A percentile compares a stretch with the other conserved stretches of the same genome.
Evolutionary conservation across 1,140 invertebrate species (phyloP).

Genomic region (Neodiprion lecontei): DNA sequence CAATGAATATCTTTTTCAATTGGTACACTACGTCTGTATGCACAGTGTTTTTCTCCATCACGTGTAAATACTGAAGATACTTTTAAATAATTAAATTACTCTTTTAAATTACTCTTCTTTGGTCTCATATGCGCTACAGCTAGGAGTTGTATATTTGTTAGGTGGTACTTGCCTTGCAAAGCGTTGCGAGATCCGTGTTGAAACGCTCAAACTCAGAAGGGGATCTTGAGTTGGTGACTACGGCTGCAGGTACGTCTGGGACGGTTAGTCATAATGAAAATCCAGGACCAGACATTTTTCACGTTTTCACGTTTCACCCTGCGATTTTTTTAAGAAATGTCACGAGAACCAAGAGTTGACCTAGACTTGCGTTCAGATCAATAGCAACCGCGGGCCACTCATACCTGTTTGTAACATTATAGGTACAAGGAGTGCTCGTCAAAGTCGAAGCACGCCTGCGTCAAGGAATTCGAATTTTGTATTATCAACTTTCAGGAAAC

Average conservation of each 20-base stretch:
- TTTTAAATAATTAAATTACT: too few relatives aligned
- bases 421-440: neutral
- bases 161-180: slow-evolving; percentile 45
- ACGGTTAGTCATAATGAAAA: slow-evolving; percentile 49
- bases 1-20: too few relatives aligned
- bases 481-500: too few relatives aligned
- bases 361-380: neutral
- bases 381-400: neutral
- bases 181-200: slow-evolving; percentile 60
- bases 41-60: too few relatives aligned
- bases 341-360: neutral
- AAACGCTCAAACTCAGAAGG: slow-evolving; percentile 46
- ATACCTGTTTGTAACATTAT: too few relatives aligned
- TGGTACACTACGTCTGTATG: too few relatives aligned
- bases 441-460: neutral
- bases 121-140: too few relatives aligned
- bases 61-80: too few relatives aligned
- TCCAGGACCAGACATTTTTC: slow-evolving; percentile 42
- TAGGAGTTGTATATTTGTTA: too few relatives aligned
- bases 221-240: slow-evolving; percentile 32
- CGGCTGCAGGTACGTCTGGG: slow-evolving; percentile 31
- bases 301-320: neutral
- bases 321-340: too few relatives aligned
- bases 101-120: too few relatives aligned
- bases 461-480: neutral